Evolutionary conservation across 2,113 vertebrate species (phyloP), one percentile per base, ranked within the genome.

Genomic region (Phalacrocorax aristotelis): DNA sequence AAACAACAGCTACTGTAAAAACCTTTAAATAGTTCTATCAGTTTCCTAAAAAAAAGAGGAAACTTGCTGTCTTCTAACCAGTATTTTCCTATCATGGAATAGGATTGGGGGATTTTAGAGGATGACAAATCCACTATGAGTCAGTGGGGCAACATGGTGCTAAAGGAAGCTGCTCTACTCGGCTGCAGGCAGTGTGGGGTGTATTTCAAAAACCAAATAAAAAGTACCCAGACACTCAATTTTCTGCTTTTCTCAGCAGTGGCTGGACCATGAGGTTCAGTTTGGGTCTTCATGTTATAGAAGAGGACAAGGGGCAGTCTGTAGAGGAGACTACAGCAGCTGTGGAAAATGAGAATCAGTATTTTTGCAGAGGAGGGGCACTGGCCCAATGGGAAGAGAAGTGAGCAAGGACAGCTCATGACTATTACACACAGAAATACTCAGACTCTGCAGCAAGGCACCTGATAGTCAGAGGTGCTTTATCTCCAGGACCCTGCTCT

Each of bases 201-300:
- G 26, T 76, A 46, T 88, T 89, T 89, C 10, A 49, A 87, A 94
- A 81, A 27, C 2, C 26, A 94, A 78, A 46, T 34, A 26, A 91
- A 79, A 93, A 94, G 36, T 65, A 91, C 36, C 60, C 38, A 95
- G 64, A 76, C 58, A n/a, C 48, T 85, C 9, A 40, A 7, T 93
- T 96, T 97, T 98, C 83, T 97, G 80, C 86, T 95, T 87, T 95
- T 48, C 48, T 97, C 93, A 96, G 95, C 91, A 91, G 17, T 85
- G 40, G 16, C 61, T 89, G 81, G 60, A 55, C 77, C 64, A 77
- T 1, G 5, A 30, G 38, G 51, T 94, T 79, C 68, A 70, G 54
- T 72, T 15, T 77, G 46, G 60, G 27, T 4, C 61, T 78, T 93
- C 36, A 9, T 30, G 12, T 55, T 86, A 21, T 52, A 69, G 75